These are phyloP conservation scores for Epizoanthus rinbou DNA, from an alignment of 92 coral and sea anemone genomes.

Conservation along the genomic window DNA sequence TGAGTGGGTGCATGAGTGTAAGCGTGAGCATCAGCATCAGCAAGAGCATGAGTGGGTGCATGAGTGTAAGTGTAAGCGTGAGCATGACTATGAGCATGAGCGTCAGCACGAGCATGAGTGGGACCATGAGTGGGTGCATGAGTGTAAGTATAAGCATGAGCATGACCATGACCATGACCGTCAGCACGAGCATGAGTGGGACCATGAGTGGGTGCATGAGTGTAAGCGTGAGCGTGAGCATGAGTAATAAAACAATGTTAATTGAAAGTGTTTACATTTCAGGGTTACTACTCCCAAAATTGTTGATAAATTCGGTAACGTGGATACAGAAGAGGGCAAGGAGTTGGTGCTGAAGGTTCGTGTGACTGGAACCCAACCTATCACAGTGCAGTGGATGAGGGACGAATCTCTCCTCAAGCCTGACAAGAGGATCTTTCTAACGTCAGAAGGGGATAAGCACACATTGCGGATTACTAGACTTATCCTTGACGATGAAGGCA, in stretches of 20 bases:
- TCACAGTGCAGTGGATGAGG: constrained; percentile 70
- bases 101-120: too few relatives aligned
- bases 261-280: neutral
- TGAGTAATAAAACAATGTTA: neutral
- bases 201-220: too few relatives aligned
- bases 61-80: too few relatives aligned
- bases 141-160: too few relatives aligned
- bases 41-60: too few relatives aligned
- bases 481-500: constrained; percentile 76
- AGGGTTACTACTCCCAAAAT: constrained; percentile 70
- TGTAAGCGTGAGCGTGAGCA: too few relatives aligned
- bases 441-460: constrained; percentile 65
- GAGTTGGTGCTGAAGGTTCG: constrained; percentile 56
- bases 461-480: constrained; percentile 63
- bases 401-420: constrained; percentile 62
- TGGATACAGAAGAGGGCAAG: constrained; percentile 73
- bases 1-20: too few relatives aligned
- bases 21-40: too few relatives aligned
- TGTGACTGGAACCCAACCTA: constrained; percentile 67
- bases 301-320: constrained; percentile 71
- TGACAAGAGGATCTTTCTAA: constrained; percentile 53
- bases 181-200: too few relatives aligned
- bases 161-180: too few relatives aligned
- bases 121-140: too few relatives aligned
- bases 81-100: too few relatives aligned